Evolutionary conservation across 2,113 vertebrate species (phyloP).

Genomic region (Circaetus gallicus): DNA sequence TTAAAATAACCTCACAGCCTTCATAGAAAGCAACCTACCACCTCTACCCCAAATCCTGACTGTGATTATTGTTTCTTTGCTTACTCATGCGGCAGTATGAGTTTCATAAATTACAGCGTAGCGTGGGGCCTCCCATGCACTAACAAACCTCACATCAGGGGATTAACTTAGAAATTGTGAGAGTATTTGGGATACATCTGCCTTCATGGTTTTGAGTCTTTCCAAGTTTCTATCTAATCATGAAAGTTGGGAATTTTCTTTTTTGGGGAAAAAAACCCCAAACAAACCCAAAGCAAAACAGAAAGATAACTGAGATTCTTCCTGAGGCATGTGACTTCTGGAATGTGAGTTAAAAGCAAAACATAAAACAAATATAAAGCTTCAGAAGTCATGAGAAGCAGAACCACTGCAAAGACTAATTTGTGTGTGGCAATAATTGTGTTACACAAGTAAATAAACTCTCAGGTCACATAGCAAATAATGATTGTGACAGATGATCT

Average conservation of each 20-base stretch:
- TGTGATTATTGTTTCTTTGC: not conserved
- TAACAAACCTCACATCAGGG: not conserved
- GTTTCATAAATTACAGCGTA: not conserved
- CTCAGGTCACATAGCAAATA: not conserved
- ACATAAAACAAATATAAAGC: not conserved
- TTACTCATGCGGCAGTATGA: not conserved
- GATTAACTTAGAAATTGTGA: not conserved
- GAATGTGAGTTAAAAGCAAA: not conserved
- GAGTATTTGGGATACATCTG: not conserved
- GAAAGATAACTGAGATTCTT: not conserved
- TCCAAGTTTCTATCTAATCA: not conserved
- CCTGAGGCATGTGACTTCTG: not conserved
- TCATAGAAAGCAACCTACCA: not conserved
- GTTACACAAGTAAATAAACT: not conserved
- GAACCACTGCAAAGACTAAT: not conserved
- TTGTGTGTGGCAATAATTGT: not conserved
- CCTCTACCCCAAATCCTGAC: not conserved
- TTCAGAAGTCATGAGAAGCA: not conserved
- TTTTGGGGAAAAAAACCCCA: not conserved
- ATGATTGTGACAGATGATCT: not conserved
- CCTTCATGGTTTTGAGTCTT: not conserved
- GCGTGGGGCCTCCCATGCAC: not conserved
- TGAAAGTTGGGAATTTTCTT: not conserved
- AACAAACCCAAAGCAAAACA: not conserved
- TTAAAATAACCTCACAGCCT: not conserved